Percentiles rank a stretch among this genome's conserved stretches.
phyloP scores from a whole-genome alignment of 2,113 vertebrate species.

The Pterocles burchelli region DNA sequence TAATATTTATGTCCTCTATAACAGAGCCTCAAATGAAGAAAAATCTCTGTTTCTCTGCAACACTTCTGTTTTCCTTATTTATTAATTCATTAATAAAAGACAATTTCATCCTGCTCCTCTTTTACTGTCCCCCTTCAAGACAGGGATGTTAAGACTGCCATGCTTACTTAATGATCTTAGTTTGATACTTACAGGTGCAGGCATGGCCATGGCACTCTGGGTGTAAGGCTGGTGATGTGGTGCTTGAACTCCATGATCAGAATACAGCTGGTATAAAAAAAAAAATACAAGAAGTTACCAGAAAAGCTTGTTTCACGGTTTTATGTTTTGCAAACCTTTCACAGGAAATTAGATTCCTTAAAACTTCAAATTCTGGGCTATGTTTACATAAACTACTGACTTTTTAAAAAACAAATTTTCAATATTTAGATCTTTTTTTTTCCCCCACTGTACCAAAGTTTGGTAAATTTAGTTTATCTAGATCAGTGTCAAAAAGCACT shows the following conservation, averaged over 20 bases:
- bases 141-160: not conserved
- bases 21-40: not conserved
- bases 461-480: not conserved
- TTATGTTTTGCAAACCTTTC: not conserved
- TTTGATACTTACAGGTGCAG: conserved; percentile 75
- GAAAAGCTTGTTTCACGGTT: not conserved
- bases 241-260: conserved; percentile 75
- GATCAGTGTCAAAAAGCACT: not conserved
- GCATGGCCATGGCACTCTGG: conserved; percentile 71
- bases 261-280: conserved; percentile 65
- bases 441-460: not conserved
- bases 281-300: not conserved
- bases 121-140: not conserved
- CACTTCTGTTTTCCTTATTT: not conserved
- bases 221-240: conserved; percentile 71
- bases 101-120: not conserved
- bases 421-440: not conserved
- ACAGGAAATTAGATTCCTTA: not conserved
- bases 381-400: not conserved
- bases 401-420: not conserved
- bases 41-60: not conserved
- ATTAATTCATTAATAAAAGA: not conserved
- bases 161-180: conserved; percentile 57
- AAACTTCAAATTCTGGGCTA: not conserved
- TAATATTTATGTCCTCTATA: not conserved